Conservation (phyloP, 2,888 invertebrate genomes). For the Timema cristinae region DNA sequence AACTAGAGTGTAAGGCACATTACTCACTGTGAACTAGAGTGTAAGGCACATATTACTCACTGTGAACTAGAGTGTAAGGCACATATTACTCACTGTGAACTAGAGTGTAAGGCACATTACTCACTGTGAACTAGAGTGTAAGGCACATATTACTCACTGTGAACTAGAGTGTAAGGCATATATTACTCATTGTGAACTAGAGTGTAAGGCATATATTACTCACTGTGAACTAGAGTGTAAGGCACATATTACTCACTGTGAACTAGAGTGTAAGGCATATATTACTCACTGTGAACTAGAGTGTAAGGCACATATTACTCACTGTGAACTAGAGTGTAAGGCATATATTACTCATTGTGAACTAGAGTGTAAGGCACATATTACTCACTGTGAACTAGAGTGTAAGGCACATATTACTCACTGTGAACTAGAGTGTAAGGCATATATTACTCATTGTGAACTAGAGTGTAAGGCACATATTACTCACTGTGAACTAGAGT, state of each 20-base stretch:
- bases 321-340: constrained; percentile 63
- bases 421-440: constrained; percentile 59
- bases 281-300: constrained; percentile 69
- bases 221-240: constrained; percentile 64
- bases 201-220: constrained; percentile 42
- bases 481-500: constrained; percentile 69
- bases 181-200: constrained; percentile 71
- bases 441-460: constrained; percentile 70
- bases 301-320: constrained; percentile 43
- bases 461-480: constrained; percentile 22
- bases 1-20: constrained; percentile 47
- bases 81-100: constrained; percentile 71
- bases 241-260: constrained; percentile 61
- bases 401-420: constrained; percentile 48
- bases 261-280: constrained; percentile 47
- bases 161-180: constrained; percentile 47
- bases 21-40: constrained; percentile 69
- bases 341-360: constrained; percentile 66
- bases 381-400: constrained; percentile 69
- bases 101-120: constrained; percentile 37
- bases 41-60: constrained; percentile 53
- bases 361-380: constrained; percentile 41
- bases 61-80: constrained; percentile 55
- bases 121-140: constrained; percentile 66
- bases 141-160: constrained; percentile 61